Percentiles rank a stretch among this genome's conserved stretches.
Conservation (phyloP, 2,797 vertebrate species). For the Alauda arvensis region DNA sequence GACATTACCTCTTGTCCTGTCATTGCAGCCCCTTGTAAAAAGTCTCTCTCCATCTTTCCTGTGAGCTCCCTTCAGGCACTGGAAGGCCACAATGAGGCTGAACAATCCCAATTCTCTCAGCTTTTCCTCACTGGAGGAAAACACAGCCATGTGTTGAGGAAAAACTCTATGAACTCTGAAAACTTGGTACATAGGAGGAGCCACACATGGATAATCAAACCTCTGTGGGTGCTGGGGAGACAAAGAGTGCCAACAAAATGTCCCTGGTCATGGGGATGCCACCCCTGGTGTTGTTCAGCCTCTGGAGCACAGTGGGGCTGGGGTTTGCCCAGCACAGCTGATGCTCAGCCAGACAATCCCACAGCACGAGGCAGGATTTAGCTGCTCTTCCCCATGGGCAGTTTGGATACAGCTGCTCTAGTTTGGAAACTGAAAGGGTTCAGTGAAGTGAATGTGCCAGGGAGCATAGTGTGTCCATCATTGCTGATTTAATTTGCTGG, state of each 20-base stretch:
- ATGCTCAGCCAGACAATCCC: background rate
- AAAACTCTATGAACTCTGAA: background rate
- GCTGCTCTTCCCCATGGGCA: background rate
- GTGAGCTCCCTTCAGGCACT: background rate
- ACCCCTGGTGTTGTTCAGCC: rapidly evolving
- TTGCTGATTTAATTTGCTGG: background rate
- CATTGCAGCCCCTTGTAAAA: background rate
- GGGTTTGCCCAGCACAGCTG: background rate
- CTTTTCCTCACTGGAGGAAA: background rate
- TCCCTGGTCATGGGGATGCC: rapidly evolving
- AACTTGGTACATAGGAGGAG: background rate
- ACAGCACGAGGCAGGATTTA: background rate
- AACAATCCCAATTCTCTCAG: background rate
- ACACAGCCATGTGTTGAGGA: background rate
- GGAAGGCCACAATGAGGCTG: background rate
- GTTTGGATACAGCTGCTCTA: background rate
- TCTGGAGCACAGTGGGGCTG: background rate
- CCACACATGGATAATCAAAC: rapidly evolving
- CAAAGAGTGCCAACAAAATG: background rate
- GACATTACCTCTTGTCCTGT: background rate
- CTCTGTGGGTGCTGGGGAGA: background rate
- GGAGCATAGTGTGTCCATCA: background rate
- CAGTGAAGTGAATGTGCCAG: background rate
- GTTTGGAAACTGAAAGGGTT: background rate
- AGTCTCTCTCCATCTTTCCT: background rate